Evolutionary conservation across 1,140 invertebrate species (phyloP).

Genomic region (Lucilia sericata): DNA sequence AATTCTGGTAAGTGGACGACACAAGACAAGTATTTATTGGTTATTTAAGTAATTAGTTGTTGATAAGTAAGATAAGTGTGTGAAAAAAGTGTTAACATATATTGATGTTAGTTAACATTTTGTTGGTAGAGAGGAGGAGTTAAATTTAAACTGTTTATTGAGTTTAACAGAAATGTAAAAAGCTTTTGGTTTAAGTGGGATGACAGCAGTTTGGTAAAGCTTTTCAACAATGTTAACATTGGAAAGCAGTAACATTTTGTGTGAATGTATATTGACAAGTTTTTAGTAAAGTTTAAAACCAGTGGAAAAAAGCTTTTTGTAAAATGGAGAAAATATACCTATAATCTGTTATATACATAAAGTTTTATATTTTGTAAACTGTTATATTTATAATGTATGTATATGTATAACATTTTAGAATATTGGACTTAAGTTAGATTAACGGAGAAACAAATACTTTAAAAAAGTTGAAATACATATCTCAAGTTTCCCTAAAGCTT

Average conservation of each 20-base stretch:
- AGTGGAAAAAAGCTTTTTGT: background rate
- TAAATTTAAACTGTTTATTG: background rate
- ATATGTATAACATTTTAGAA: no score
- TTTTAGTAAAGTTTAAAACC: background rate
- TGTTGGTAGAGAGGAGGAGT: background rate
- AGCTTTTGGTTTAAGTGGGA: no score
- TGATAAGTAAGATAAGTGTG: background rate
- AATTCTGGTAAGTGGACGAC: slow-evolving; percentile 69
- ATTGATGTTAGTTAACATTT: background rate
- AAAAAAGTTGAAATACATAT: no score
- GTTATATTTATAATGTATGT: no score
- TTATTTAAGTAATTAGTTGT: background rate
- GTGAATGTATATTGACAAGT: background rate
- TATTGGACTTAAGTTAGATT: no score
- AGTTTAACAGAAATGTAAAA: no score
- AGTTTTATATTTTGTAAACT: no score
- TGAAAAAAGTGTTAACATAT: no score
- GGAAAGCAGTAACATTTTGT: background rate
- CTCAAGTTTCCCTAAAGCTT: no score
- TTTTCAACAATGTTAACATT: background rate
- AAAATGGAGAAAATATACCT: no score
- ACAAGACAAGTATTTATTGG: background rate
- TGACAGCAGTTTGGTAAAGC: background rate
- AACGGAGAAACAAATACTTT: no score
- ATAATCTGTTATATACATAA: no score